phyloP scores from a whole-genome alignment of 2,113 vertebrate genomes.

The Lepisosteus oculatus region DNA sequence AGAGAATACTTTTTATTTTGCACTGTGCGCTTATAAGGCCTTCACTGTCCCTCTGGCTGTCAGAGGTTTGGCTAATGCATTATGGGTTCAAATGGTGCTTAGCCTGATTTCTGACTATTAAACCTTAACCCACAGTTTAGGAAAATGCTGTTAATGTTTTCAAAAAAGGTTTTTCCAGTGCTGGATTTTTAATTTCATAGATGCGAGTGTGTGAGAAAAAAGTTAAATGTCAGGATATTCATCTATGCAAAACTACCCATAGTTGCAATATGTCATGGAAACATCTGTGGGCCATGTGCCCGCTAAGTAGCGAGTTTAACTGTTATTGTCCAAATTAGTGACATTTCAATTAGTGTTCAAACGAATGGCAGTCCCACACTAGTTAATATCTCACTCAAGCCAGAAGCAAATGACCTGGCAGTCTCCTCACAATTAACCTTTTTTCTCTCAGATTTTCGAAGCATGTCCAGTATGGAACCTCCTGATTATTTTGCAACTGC shows the following conservation, averaged over 20 bases:
- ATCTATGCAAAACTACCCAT: not conserved
- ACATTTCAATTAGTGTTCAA: constrained; percentile 10
- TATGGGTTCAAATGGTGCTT: too few species aligned
- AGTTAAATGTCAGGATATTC: not conserved
- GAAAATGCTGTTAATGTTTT: too few species aligned
- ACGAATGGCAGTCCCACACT: not conserved
- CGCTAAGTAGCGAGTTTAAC: constrained; percentile 2
- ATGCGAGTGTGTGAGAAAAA: not conserved
- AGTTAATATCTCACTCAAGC: not conserved
- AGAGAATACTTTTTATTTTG: too few species aligned
- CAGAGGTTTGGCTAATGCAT: too few species aligned
- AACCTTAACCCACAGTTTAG: too few species aligned
- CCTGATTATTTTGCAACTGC: not conserved
- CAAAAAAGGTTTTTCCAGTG: not conserved
- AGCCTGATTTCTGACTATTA: too few species aligned
- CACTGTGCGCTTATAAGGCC: too few species aligned
- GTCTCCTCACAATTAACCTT: not conserved
- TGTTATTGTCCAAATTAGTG: constrained; percentile 10
- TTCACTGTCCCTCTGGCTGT: too few species aligned
- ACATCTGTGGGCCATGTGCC: not conserved
- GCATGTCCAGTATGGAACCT: not conserved
- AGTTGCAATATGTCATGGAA: not conserved
- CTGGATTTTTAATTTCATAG: not conserved
- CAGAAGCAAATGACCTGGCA: not conserved
- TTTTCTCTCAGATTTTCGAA: not conserved